Evolutionary conservation across 2,113 vertebrate genomes (phyloP).

Genomic region (Atherinomorus stipes): DNA sequence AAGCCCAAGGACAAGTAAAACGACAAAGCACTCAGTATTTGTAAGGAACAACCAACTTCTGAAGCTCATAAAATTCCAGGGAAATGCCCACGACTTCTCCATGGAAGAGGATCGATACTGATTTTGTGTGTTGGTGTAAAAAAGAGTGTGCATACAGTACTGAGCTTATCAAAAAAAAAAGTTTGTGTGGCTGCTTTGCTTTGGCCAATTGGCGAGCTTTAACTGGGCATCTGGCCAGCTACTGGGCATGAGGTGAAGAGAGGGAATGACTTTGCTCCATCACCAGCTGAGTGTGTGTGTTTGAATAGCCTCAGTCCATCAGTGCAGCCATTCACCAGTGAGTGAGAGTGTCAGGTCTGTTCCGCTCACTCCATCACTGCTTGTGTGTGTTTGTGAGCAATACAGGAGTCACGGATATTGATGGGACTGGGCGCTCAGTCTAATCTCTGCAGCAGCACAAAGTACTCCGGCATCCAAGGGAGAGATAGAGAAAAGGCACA

Average conservation of each 20-base stretch:
- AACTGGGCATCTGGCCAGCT: constrained; percentile 62
- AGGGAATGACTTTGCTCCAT: constrained; percentile 73
- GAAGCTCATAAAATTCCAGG: constrained; percentile 30
- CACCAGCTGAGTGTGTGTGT: constrained; percentile 47
- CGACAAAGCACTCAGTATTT: constrained; percentile 31
- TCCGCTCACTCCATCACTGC: constrained; percentile 59
- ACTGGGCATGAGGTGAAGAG: constrained; percentile 67
- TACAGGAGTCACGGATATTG: constrained; percentile 68
- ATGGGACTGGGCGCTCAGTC: constrained; percentile 58
- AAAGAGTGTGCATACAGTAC: constrained; percentile 23
- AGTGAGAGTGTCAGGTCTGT: constrained; percentile 65
- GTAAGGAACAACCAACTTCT: constrained; percentile 39
- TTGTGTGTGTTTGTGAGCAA: constrained; percentile 44
- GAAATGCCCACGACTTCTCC: constrained; percentile 23
- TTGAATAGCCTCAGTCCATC: constrained; percentile 64
- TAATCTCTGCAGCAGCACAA: constrained; percentile 68
- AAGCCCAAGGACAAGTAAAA: constrained; percentile 45
- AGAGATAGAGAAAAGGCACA: constrained; percentile 51
- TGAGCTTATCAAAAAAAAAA: constrained; percentile 68
- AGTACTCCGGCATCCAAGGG: constrained; percentile 50
- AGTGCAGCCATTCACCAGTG: constrained; percentile 66
- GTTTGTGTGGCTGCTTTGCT: constrained; percentile 63
- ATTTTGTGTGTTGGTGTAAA: constrained; percentile 10
- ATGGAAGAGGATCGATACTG: constrained; percentile 48
- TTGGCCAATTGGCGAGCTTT: constrained; percentile 66